A percentile compares a stretch with the other conserved stretches of the same genome.
phyloP scores from a whole-genome alignment of 2,113 vertebrate genomes.

The Salvelinus fontinalis region DNA sequence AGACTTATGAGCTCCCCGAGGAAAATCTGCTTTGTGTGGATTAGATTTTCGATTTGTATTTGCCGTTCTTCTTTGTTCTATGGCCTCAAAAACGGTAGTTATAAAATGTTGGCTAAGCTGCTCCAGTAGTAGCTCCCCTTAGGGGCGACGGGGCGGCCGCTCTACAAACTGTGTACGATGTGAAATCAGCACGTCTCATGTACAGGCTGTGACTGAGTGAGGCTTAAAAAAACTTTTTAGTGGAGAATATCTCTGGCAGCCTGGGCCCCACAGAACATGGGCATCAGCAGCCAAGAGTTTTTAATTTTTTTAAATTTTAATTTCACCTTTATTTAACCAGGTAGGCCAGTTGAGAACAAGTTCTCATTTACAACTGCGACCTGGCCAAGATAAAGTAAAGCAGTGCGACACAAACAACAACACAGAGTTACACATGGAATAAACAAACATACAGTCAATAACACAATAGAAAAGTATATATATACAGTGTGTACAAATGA shows the following conservation, averaged over 20 bases:
- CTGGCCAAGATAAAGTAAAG: no score
- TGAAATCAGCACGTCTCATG: not conserved
- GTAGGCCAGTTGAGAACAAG: no score
- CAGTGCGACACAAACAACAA: no score
- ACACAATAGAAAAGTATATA: no score
- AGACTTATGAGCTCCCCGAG: conserved; percentile 31
- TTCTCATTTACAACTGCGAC: no score
- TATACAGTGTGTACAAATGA: no score
- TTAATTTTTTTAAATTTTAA: no score
- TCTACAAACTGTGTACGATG: not conserved
- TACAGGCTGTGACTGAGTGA: conserved; percentile 24
- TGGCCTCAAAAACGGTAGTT: not conserved
- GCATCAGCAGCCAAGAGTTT: not conserved
- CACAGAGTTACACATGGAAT: no score
- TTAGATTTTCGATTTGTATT: conserved; percentile 19
- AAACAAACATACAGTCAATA: no score
- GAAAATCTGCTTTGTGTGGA: conserved; percentile 46
- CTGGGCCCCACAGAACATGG: not conserved
- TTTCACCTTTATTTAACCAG: no score
- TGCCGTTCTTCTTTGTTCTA: conserved; percentile 15
- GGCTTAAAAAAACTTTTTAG: not conserved
- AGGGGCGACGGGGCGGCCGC: no score
- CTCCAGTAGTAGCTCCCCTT: not conserved
- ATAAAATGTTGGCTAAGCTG: conserved; percentile 4
- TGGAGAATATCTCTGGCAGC: not conserved